Percentiles rank a stretch among this genome's conserved stretches.
These are phyloP conservation scores for Ischnus inquisitorius DNA, from an alignment of 2,888 invertebrate genomes.

Conservation along the genomic window DNA sequence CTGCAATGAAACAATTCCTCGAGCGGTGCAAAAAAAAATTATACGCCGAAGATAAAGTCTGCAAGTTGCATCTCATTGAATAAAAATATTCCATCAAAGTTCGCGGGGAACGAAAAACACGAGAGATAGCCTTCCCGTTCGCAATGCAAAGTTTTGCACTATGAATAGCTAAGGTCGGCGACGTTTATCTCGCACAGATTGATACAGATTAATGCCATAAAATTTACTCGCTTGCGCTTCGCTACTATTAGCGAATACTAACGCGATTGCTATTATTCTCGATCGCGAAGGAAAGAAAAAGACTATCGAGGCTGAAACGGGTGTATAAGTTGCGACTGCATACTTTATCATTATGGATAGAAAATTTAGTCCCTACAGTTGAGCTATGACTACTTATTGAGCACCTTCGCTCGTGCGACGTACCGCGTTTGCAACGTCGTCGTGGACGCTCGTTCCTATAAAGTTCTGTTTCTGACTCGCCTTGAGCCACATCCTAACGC, in stretches of 20 bases:
- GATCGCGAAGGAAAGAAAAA: slow-evolving; percentile 27
- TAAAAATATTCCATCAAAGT: neutral
- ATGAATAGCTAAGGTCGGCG: slow-evolving; percentile 24
- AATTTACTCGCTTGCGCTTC: slow-evolving; percentile 19
- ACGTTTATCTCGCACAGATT: slow-evolving; percentile 29
- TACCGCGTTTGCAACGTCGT: slow-evolving; percentile 7
- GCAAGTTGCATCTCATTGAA: slow-evolving; percentile 1
- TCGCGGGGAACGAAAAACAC: neutral
- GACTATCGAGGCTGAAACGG: slow-evolving; percentile 3
- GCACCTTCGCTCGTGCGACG: slow-evolving; percentile 20
- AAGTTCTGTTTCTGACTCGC: slow-evolving; percentile 73
- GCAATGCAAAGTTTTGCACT: slow-evolving; percentile 1
- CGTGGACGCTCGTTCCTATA: slow-evolving; percentile 15
- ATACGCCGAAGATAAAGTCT: neutral
- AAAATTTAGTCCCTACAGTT: slow-evolving; percentile 3
- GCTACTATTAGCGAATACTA: neutral
- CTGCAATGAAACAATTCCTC: neutral
- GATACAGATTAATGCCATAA: slow-evolving; percentile 28
- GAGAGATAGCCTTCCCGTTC: slow-evolving; percentile 10
- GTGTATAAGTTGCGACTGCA: neutral
- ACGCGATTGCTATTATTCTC: slow-evolving; percentile 10
- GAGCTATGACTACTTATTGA: slow-evolving; percentile 16
- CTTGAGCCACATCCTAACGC: slow-evolving; percentile 76
- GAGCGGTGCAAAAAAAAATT: neutral
- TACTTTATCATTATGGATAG: neutral